Conservation (phyloP, 2,888 invertebrate genomes). For the Melanchra persicariae region DNA sequence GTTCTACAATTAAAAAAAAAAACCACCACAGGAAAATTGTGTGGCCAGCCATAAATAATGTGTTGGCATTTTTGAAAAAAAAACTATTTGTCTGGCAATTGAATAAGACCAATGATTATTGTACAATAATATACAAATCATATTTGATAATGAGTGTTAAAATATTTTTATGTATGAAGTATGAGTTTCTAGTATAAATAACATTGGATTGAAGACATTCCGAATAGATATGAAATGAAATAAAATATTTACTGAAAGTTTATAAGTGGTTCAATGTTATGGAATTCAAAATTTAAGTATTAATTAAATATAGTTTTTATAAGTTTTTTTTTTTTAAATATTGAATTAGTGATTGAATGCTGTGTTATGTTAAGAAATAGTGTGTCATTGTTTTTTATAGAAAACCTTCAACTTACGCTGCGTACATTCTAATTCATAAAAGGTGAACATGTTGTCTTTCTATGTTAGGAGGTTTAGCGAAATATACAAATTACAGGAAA, state of each 20-base stretch:
- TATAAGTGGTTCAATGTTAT: slow-evolving; percentile 61
- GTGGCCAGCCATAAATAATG: slow-evolving; percentile 48
- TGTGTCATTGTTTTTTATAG: slow-evolving; percentile 71
- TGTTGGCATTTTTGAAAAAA: slow-evolving; percentile 54
- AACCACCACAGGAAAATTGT: slow-evolving; percentile 17
- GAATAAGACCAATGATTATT: slow-evolving; percentile 72
- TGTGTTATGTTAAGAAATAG: slow-evolving; percentile 79
- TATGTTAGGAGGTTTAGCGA: not conserved
- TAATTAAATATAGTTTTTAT: slow-evolving; percentile 68
- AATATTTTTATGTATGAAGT: slow-evolving; percentile 66
- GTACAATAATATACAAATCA: slow-evolving; percentile 72
- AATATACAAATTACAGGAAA: not conserved
- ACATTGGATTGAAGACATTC: slow-evolving; percentile 75
- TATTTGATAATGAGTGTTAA: slow-evolving; percentile 66
- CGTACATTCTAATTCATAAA: slow-evolving; percentile 21
- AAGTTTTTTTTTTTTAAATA: slow-evolving; percentile 69
- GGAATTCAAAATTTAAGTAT: slow-evolving; percentile 69
- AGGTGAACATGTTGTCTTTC: not conserved
- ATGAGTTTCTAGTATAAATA: slow-evolving; percentile 70
- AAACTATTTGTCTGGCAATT: slow-evolving; percentile 55
- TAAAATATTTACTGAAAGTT: slow-evolving; percentile 52
- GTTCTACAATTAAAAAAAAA: slow-evolving; percentile 41
- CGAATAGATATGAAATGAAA: slow-evolving; percentile 67
- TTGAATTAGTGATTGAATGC: slow-evolving; percentile 80
- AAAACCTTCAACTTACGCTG: slow-evolving; percentile 55